Evolutionary conservation across 2,113 vertebrate genomes (phyloP).

Genomic region (Phalacrocorax aristotelis): DNA sequence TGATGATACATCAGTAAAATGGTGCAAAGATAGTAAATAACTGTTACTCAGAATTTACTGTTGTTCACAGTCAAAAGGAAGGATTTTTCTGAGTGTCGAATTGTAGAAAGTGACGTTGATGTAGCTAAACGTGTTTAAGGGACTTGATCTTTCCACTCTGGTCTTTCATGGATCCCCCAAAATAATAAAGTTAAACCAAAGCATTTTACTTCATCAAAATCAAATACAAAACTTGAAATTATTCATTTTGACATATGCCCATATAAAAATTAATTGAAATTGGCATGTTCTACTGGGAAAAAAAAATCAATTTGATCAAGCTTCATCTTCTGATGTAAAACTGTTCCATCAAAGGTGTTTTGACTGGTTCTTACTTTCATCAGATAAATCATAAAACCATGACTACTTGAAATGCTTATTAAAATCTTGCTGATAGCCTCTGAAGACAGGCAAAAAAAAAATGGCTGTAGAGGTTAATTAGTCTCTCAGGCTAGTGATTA

Average conservation of each 20-base stretch:
- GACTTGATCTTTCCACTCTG: background rate
- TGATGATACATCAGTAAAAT: background rate
- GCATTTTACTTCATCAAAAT: background rate
- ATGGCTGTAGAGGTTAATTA: background rate
- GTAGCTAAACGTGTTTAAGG: background rate
- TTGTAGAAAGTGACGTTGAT: background rate
- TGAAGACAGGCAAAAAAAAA: background rate
- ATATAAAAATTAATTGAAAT: background rate
- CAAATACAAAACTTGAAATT: background rate
- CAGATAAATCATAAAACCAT: background rate
- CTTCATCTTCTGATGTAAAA: background rate
- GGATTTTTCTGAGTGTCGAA: background rate
- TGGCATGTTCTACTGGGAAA: background rate
- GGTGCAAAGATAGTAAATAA: background rate
- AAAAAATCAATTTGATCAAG: background rate
- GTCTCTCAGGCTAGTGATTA: background rate
- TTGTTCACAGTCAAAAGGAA: background rate
- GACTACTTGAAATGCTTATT: background rate
- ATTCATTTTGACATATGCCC: background rate
- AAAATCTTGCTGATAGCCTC: background rate
- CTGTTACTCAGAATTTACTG: background rate
- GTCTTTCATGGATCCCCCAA: background rate
- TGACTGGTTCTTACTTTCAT: background rate
- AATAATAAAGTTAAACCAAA: background rate
- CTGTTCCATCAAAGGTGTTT: background rate